Evolutionary conservation across 2,113 vertebrate genomes (phyloP), one percentile per base, ranked within the genome.

Genomic region (Pachycephala philippinensis): DNA sequence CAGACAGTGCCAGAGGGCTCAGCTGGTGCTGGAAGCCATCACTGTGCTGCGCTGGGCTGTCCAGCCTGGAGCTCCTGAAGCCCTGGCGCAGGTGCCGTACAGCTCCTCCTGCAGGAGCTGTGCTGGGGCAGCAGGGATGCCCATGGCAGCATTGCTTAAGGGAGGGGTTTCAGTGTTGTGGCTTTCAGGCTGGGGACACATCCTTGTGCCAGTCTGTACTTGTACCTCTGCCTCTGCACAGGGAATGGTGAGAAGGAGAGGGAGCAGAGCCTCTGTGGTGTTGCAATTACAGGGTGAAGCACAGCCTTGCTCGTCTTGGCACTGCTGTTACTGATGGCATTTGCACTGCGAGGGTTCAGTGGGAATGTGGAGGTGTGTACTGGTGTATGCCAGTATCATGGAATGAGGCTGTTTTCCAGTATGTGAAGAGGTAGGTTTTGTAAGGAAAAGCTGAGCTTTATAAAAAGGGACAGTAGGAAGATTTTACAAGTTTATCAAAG

Each of bases 61-160:
- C 71, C 60, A 56, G 69, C 85, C 42, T 21, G 15, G 6, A 57
- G 59, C 42, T 75, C 3, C 71, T 56, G 57, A 80, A 17, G 6
- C 26, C 16, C 47, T 9, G 57, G 37, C 0, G 0, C 52, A 10
- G 31, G 40, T 20, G 22, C 76, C 1, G 4, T 22, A 2, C 21
- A 7, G 61, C 14, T 79, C 50, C n/a, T 50, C 4, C n/a, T 33
- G 71, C 49, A 35, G 57, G 53, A 63, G 27, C 39, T 33, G 37
- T 7, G 26, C 1, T 3, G 44, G 37, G 39, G 40, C 69, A 54
- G 28, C 37, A 54, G 57, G 39, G 23, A 15, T 39, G 56, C 33
- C 60, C 35, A 2, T 56, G 70, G 28, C 52, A 37, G 23, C 37
- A 1, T 7, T 52, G 53, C 35, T 37, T 0, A 6, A 52, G 53